phyloP scores from a whole-genome alignment of 1,140 invertebrate species.

The Portunus trituberculatus region DNA sequence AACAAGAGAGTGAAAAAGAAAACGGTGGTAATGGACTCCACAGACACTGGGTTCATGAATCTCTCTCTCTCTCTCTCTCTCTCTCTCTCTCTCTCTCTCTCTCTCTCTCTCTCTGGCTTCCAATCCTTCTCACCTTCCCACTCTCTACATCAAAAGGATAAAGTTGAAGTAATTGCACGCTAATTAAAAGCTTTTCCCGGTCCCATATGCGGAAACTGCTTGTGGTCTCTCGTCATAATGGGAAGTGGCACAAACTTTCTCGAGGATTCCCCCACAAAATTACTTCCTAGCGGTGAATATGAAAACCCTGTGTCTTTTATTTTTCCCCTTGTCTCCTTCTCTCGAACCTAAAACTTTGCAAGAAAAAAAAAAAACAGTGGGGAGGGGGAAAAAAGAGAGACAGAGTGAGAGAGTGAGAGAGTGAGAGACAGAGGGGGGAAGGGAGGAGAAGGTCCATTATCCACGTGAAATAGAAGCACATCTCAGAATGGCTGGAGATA shows the following conservation, averaged over 20 bases:
- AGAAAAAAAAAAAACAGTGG: too few relatives aligned
- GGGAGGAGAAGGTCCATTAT: background rate
- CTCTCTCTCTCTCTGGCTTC: background rate
- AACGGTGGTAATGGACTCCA: too few relatives aligned
- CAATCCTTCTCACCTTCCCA: background rate
- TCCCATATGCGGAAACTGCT: background rate
- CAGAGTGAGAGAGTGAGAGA: too few relatives aligned
- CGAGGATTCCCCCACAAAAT: background rate
- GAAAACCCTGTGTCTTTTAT: background rate
- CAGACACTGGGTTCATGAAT: too few relatives aligned
- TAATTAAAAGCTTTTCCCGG: background rate
- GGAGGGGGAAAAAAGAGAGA: too few relatives aligned
- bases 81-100: slow-evolving; percentile 38
- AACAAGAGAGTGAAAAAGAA: too few relatives aligned
- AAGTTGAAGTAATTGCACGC: background rate
- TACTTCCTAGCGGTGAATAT: background rate
- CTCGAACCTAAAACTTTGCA: too few relatives aligned
- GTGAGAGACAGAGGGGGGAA: too few relatives aligned
- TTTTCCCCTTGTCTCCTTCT: too few relatives aligned
- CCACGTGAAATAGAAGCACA: background rate
- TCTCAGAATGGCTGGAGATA: background rate
- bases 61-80: slow-evolving; percentile 18
- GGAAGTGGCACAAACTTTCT: background rate
- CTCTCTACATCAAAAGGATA: background rate
- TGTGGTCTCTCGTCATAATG: background rate